Evolutionary conservation across 1,140 invertebrate genomes (phyloP).

Genomic region (Scaptomyza pallida): DNA sequence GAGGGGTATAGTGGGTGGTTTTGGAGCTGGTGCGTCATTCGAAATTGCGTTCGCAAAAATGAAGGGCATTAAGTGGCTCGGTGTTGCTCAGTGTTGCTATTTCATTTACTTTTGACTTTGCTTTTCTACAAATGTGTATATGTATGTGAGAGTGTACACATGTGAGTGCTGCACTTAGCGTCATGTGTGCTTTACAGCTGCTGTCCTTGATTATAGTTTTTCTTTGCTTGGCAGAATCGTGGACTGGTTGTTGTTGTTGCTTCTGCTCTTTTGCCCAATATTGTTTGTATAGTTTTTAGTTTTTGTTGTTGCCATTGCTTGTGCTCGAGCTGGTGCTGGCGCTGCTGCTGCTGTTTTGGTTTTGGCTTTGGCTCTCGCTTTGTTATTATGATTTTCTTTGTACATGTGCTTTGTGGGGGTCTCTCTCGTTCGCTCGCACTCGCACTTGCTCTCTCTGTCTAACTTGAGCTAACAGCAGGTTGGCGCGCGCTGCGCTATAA

Average conservation of each 20-base stretch:
- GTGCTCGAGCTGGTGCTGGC: conserved; percentile 14
- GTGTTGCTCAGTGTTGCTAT: conserved; percentile 31
- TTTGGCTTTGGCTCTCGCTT: conserved; percentile 59
- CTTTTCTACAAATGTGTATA: background rate
- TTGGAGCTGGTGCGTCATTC: conserved; percentile 40
- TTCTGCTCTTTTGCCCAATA: conserved; percentile 27
- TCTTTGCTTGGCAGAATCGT: conserved; percentile 60
- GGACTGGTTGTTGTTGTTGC: conserved; percentile 43
- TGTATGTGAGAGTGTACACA: conserved; percentile 6
- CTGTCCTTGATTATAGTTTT: conserved; percentile 77
- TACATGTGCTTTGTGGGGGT: conserved; percentile 56
- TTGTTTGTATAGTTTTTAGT: conserved; percentile 23
- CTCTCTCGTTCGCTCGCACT: conserved; percentile 16
- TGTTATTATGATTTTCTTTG: conserved; percentile 75
- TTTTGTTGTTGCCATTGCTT: background rate
- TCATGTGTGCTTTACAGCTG: conserved; percentile 57
- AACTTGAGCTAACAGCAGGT: conserved; percentile 14
- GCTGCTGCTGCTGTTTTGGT: conserved; percentile 30
- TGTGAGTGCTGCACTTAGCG: conserved; percentile 36
- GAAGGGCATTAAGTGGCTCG: conserved; percentile 60
- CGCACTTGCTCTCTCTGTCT: conserved; percentile 1
- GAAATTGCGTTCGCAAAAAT: conserved; percentile 28
- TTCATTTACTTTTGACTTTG: conserved; percentile 11
- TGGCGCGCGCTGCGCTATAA: conserved; percentile 32
- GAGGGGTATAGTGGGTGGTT: background rate